Evolutionary conservation across 2,113 vertebrate genomes (phyloP).

Genomic region (Leucopternis melanops): DNA sequence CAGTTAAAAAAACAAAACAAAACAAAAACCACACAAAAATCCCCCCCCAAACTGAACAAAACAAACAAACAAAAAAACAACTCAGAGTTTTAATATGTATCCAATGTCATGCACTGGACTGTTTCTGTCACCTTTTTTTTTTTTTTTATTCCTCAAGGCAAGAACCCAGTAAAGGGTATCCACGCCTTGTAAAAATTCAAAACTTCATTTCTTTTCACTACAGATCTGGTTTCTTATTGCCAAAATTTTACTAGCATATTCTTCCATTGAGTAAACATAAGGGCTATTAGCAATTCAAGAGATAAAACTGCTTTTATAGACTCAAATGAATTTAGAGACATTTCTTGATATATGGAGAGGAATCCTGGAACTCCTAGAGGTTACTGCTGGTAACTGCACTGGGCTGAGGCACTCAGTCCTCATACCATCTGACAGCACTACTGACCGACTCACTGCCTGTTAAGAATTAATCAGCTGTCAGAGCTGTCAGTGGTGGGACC

Average conservation of each 20-base stretch:
- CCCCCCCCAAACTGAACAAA: no score
- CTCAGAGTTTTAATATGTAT: neutral
- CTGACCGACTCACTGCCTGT: accelerated
- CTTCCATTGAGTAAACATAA: neutral
- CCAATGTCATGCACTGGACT: neutral
- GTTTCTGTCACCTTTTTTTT: neutral
- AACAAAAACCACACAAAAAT: no score
- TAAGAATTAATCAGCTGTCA: neutral
- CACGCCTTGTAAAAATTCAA: neutral
- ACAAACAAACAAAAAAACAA: neutral
- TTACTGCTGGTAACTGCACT: accelerated
- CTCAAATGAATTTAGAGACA: neutral
- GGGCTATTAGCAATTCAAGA: neutral
- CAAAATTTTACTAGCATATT: neutral
- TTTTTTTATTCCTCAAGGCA: neutral
- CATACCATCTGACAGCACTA: neutral
- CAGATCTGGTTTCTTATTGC: neutral
- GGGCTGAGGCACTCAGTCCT: neutral
- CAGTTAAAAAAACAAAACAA: neutral
- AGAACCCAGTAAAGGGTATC: neutral
- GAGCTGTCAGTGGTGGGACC: neutral
- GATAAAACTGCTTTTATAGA: neutral
- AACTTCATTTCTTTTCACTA: neutral
- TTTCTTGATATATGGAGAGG: neutral
- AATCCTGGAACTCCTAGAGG: neutral